Evolutionary conservation across 1,140 invertebrate genomes (phyloP).

Genomic region (Solen grandis): DNA sequence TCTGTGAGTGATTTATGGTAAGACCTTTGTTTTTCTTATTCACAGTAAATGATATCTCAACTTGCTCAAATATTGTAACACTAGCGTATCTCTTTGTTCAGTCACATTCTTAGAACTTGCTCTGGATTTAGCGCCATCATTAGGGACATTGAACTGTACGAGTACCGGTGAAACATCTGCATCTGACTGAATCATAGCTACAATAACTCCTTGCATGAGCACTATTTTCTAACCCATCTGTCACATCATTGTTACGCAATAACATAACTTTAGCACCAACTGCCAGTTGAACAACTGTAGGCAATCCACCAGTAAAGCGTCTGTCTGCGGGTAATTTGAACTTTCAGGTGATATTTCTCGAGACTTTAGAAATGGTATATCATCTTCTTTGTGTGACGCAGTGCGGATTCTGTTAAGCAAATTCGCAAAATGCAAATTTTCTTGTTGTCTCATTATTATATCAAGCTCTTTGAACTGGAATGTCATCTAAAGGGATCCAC

Average conservation of each 20-base stretch:
- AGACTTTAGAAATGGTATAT: constrained; percentile 44
- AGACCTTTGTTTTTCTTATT: no score
- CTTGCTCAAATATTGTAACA: background rate
- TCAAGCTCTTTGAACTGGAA: constrained; percentile 35
- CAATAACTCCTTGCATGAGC: constrained; percentile 44
- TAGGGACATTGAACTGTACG: background rate
- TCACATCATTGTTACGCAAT: constrained; percentile 55
- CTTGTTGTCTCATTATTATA: constrained; percentile 55
- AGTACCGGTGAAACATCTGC: background rate
- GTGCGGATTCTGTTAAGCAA: constrained; percentile 46
- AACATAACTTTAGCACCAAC: constrained; percentile 53
- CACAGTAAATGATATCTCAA: constrained; percentile 27
- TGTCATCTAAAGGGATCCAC: constrained; percentile 21
- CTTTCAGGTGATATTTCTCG: constrained; percentile 43
- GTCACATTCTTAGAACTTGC: background rate
- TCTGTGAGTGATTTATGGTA: no score
- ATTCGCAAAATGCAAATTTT: constrained; percentile 47
- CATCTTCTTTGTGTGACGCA: constrained; percentile 29
- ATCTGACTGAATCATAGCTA: constrained; percentile 37
- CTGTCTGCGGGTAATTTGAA: constrained; percentile 30
- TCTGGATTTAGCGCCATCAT: background rate
- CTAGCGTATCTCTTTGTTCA: no score
- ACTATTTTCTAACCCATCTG: constrained; percentile 58
- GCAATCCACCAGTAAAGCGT: constrained; percentile 39
- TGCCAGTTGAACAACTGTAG: background rate